Conservation (phyloP, 1,140 invertebrate species). For the Asbolus verrucosus region DNA sequence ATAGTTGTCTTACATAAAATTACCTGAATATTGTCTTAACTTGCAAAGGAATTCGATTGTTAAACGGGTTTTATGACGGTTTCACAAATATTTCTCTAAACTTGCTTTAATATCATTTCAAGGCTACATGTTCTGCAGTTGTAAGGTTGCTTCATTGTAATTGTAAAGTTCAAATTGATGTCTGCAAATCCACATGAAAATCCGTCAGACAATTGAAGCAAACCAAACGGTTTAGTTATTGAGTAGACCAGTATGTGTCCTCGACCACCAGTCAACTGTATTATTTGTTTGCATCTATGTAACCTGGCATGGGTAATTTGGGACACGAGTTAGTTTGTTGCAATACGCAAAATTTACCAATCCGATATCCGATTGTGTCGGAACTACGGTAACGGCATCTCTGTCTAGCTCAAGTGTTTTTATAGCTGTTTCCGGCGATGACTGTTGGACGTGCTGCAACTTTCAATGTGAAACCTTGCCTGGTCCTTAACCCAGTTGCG, state of each 20-base stretch:
- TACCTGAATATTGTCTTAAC: constrained; percentile 1
- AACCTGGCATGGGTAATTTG: constrained; percentile 24
- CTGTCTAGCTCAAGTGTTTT: constrained; percentile 43
- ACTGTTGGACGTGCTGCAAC: constrained; percentile 50
- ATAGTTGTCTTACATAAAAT: constrained; percentile 27
- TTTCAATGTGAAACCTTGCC: constrained; percentile 58
- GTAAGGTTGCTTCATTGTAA: constrained; percentile 20
- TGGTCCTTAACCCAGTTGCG: constrained; percentile 63
- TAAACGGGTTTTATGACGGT: background rate
- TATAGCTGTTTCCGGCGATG: constrained; percentile 46
- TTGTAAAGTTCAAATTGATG: constrained; percentile 16
- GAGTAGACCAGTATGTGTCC: background rate
- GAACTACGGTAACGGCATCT: constrained; percentile 46
- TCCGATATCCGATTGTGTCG: constrained; percentile 46
- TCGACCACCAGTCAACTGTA: constrained; percentile 30
- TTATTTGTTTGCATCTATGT: constrained; percentile 25
- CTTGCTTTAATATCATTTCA: constrained; percentile 1
- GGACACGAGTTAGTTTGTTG: constrained; percentile 44
- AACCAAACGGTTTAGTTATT: background rate
- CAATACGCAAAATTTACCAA: constrained; percentile 57
- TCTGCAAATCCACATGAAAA: constrained; percentile 5
- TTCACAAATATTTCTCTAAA: background rate
- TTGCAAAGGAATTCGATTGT: constrained; percentile 21
- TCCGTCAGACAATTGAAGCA: background rate
- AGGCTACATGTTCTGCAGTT: background rate